Evolutionary conservation across 1,140 invertebrate species (phyloP), one percentile per base, ranked within the genome.

Genomic region (Thaumetopoea pityocampa): DNA sequence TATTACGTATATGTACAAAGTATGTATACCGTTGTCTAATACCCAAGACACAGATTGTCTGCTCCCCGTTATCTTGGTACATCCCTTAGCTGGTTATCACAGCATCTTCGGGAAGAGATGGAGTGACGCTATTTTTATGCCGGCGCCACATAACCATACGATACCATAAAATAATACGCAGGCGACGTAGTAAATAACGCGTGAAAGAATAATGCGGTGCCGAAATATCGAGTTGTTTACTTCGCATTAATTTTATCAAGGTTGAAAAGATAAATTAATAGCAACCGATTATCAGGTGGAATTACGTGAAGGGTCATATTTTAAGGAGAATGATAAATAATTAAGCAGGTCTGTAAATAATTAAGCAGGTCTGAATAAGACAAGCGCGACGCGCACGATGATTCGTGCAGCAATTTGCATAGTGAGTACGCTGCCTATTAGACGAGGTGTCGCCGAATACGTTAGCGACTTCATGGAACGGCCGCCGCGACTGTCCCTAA

Each of bases 401-500:
- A 32, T 8, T 5, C 23, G 16, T 7, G 19, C 12, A 53, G 48
- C 41, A 27, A 66, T 69, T 61, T 66, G 56, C 66, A 63, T 63
- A 58, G 47, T 56, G 53, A 58, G 47, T 53, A 50, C 26, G 30
- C 52, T 43, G 35, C 32, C 50, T 34, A 65, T 66, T 58, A 59
- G 51, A 66, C 56, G 38, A 61, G 50, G 56, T 66, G 62, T 69
- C 56, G 53, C 46, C 49, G 34, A 32, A 30, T 33, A 45, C 50
- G 36, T 26, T 63, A 65, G 66, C 57, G 50, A 62, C 50, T 63
- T 67, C 64, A 55, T 50, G 54, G 61, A 67, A 55, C 43, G 9
- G 18, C 44, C 22, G 32, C 20, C 18, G 10, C 8, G 18, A 12
- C 30, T 27, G 41, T 40, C 18, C 51, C 36, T 37, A 12, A 44